Evolutionary conservation across 2,888 invertebrate species (phyloP).

Genomic region (Ophion ellenae): DNA sequence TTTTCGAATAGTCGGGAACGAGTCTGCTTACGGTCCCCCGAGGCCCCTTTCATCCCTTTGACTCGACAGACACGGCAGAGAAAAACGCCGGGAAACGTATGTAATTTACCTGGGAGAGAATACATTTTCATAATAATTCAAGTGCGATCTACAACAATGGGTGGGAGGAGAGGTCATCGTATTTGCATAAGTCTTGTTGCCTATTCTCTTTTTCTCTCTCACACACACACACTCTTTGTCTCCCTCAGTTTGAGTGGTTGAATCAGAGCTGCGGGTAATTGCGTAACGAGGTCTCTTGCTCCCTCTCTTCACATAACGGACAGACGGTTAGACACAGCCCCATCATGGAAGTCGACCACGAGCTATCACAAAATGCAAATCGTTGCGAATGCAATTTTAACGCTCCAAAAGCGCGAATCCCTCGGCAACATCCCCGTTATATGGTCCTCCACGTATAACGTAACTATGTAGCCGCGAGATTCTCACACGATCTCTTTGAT

Average conservation of each 20-base stretch:
- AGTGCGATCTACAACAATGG: slow-evolving; percentile 64
- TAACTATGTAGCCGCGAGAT: background rate
- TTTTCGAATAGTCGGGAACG: background rate
- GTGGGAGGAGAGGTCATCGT: slow-evolving; percentile 32
- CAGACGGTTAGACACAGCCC: slow-evolving; percentile 10
- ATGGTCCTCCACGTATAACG: background rate
- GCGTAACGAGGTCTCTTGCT: slow-evolving; percentile 67
- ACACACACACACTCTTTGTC: background rate
- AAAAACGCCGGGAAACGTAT: slow-evolving; percentile 48
- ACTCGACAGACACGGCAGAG: background rate
- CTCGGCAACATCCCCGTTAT: background rate
- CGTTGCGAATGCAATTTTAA: slow-evolving; percentile 36
- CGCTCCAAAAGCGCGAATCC: background rate
- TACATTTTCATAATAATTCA: slow-evolving; percentile 71
- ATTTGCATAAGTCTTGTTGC: slow-evolving; percentile 71
- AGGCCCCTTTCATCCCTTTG: background rate
- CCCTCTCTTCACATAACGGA: slow-evolving; percentile 11
- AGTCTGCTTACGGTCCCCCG: background rate
- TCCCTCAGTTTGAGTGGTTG: slow-evolving; percentile 7
- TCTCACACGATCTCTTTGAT: background rate
- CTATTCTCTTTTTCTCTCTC: slow-evolving; percentile 8
- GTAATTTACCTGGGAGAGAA: slow-evolving; percentile 59
- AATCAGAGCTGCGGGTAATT: slow-evolving; percentile 68
- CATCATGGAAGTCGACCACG: slow-evolving; percentile 43
- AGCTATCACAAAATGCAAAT: slow-evolving; percentile 51